Percentiles rank a stretch among this genome's conserved stretches.
phyloP scores from a whole-genome alignment of 1,140 invertebrate genomes.

The Teleopsis dalmanni region DNA sequence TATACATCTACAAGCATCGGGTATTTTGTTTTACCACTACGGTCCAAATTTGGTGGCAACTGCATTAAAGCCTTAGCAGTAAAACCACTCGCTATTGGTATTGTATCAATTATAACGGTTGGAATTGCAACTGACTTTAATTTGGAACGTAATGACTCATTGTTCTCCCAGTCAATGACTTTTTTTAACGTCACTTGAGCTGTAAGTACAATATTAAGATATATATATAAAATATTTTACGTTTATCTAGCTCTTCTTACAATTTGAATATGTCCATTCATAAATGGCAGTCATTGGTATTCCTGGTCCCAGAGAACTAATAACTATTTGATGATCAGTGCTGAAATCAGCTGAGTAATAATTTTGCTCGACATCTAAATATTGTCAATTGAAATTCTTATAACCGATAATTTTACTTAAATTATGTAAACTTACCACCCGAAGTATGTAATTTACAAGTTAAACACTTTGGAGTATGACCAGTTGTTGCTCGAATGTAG shows the following conservation, averaged over 20 bases:
- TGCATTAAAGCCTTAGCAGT: constrained; percentile 49
- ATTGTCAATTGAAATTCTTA: not conserved
- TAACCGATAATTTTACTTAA: not conserved
- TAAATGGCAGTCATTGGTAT: constrained; percentile 31
- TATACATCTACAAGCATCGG: constrained; percentile 85
- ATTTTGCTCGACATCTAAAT: constrained; percentile 27
- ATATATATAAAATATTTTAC: not conserved
- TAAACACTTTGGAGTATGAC: constrained; percentile 48
- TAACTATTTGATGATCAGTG: constrained; percentile 30
- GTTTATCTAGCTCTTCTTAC: constrained; percentile 16
- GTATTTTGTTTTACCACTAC: constrained; percentile 58
- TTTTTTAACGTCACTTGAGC: constrained; percentile 28
- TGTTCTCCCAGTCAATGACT: constrained; percentile 36
- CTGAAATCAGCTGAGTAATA: constrained; percentile 38
- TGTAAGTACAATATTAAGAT: constrained; percentile 2
- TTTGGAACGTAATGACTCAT: constrained; percentile 20
- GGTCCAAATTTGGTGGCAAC: constrained; percentile 67
- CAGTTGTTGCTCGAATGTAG: constrained; percentile 40
- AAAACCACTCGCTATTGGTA: constrained; percentile 33
- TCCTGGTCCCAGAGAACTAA: constrained; percentile 33
- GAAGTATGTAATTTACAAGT: constrained; percentile 47
- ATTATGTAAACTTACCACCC: constrained; percentile 11
- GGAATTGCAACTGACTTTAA: constrained; percentile 27
- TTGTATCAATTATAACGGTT: constrained; percentile 24
- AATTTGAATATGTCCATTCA: constrained; percentile 23